Percentiles rank a stretch among this genome's conserved stretches.
Conservation (phyloP, 2,888 invertebrate species). For the Sphecodes monilicornis region DNA sequence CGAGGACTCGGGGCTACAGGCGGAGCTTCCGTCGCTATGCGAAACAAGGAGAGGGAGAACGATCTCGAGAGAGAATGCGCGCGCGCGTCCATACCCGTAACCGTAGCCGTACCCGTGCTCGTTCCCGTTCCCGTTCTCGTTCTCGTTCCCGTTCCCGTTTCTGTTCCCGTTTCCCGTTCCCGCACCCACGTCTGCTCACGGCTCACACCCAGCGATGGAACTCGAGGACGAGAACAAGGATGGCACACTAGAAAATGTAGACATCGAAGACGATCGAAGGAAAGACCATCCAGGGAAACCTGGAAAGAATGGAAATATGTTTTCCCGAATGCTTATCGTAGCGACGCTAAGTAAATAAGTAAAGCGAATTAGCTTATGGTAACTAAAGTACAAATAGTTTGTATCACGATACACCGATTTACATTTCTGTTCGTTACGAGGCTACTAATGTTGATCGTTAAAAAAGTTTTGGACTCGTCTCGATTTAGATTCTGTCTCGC, state of each 20-base stretch:
- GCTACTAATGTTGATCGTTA: too few relatives aligned
- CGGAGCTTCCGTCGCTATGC: slow-evolving; percentile 75
- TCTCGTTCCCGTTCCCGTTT: neutral
- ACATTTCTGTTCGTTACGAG: too few relatives aligned
- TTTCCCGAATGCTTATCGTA: too few relatives aligned
- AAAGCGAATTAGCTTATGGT: too few relatives aligned
- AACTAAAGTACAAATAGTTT: too few relatives aligned
- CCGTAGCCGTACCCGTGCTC: neutral
- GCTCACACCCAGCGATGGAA: slow-evolving; percentile 47
- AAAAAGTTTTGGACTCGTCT: too few relatives aligned
- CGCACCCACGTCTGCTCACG: slow-evolving; percentile 14
- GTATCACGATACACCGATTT: too few relatives aligned
- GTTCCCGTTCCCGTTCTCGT: too few relatives aligned
- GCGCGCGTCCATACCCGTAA: neutral
- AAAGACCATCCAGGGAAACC: neutral
- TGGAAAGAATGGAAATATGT: neutral
- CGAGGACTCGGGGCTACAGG: slow-evolving; percentile 73
- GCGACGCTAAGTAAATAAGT: too few relatives aligned
- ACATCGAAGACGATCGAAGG: neutral
- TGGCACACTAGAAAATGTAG: neutral
- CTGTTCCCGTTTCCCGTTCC: slow-evolving; percentile 17
- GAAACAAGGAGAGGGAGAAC: slow-evolving; percentile 51
- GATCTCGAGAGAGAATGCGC: slow-evolving; percentile 29
- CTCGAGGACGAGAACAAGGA: slow-evolving; percentile 11
- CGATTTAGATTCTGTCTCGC: too few relatives aligned